These are phyloP conservation scores for Notiomystis cincta DNA, from an alignment of 2,113 vertebrate species.

Conservation along the genomic window DNA sequence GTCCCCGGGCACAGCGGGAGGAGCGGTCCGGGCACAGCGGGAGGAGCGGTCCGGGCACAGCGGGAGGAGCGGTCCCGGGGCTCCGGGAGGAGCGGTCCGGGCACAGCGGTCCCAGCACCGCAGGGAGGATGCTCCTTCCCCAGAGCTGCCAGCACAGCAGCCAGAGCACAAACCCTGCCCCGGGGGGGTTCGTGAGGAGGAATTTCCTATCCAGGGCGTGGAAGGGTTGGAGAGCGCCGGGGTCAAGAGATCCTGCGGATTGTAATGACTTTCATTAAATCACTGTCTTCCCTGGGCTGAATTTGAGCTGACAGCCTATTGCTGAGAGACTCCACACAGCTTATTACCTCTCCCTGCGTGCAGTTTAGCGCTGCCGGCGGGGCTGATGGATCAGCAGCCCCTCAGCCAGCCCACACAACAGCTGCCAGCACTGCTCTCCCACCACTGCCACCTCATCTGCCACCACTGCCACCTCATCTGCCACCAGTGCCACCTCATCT, in stretches of 20 bases:
- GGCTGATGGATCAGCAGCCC: neutral
- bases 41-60: no score
- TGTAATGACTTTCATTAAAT: conserved; percentile 29
- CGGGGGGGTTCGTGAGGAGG: rapidly evolving
- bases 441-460: neutral
- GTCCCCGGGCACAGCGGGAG: no score
- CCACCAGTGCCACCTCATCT: neutral
- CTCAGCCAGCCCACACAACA: neutral
- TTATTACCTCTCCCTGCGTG: neutral
- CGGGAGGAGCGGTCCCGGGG: no score
- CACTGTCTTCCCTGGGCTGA: neutral
- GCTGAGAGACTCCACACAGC: neutral
- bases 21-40: no score
- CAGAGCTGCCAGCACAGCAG: neutral
- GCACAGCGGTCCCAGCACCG: no score
- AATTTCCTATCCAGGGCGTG: neutral
- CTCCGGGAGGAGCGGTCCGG: no score
- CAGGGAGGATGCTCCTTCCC: no score
- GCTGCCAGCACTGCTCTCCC: neutral
- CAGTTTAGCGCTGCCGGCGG: neutral
- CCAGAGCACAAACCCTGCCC: rapidly evolving
- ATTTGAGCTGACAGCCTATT: conserved; percentile 11
- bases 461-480: neutral
- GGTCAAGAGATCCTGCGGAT: neutral
- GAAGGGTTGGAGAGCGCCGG: neutral